Conservation (phyloP, 1,140 invertebrate species). For the Schlechtendalia chinensis region DNA sequence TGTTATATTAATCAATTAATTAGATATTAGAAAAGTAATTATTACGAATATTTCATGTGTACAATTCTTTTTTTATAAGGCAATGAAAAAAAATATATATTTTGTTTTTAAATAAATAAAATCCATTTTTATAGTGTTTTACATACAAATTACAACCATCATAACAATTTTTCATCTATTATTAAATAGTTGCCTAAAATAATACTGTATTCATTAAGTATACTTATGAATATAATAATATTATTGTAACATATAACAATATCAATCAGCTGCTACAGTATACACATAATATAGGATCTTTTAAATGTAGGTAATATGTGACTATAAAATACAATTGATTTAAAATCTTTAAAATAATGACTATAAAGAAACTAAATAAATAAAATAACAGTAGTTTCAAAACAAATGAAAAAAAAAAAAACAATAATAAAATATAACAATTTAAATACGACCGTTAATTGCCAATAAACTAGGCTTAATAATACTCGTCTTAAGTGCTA, state of each 20-base stretch:
- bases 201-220: slow-evolving; percentile 45
- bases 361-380: slow-evolving; percentile 44
- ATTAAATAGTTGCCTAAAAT: slow-evolving; percentile 30
- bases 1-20: no score
- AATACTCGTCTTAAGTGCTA: slow-evolving; percentile 41
- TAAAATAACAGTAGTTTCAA: slow-evolving; percentile 36
- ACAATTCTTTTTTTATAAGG: background rate
- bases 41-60: no score
- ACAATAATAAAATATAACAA: slow-evolving; percentile 48
- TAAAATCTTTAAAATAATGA: slow-evolving; percentile 47
- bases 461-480: slow-evolving; percentile 35
- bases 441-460: slow-evolving; percentile 41
- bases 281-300: slow-evolving; percentile 35
- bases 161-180: slow-evolving; percentile 24
- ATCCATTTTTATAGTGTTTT: slow-evolving; percentile 25
- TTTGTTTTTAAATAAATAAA: slow-evolving; percentile 36
- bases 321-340: slow-evolving; percentile 34
- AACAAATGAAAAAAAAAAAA: slow-evolving; percentile 25
- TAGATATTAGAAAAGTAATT: no score
- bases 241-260: slow-evolving; percentile 24
- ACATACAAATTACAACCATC: slow-evolving; percentile 39
- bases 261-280: slow-evolving; percentile 29
- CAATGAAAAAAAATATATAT: background rate
- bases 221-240: slow-evolving; percentile 41
- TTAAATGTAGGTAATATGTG: slow-evolving; percentile 27